Base-by-base conservation (phyloP, 1,140 invertebrate species). In the Saccostrea cuccullata region DNA sequence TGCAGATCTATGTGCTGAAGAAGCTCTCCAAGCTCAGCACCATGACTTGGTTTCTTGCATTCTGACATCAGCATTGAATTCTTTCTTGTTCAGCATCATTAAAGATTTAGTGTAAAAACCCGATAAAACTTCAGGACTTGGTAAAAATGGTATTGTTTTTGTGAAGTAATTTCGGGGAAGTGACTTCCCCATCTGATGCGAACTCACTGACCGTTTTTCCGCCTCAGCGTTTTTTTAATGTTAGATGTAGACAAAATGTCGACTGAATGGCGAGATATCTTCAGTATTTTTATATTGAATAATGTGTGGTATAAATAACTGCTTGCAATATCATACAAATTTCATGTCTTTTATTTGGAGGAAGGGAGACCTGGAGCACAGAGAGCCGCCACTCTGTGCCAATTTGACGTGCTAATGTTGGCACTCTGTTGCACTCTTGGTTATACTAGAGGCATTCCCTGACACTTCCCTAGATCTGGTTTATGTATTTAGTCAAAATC, bases 11-110 rank as follows among this genome's bases (percentile, higher is more conserved):
- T 23, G 12, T 77, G 70, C 26, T 30, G 26, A 77, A 30, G 70
- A 77, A 30, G 26, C 26, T 77, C 70, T 77, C 70, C 26, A 77
- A 30, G 12, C 23, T 26, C 70, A 77, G 26, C 70, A 77, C 70
- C 70, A 77, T 77, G 70, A 77, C 70, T 77, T 77, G 70, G 11
- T 64, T 64, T 64, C 58, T 64, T 64, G 58, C n/a, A 64, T 20
- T 64, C 58, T 64, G 58, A 64, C 58, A 64, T 64, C 58, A 64
- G 58, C 58, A 64, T 77, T 77, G 70, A 77, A 77, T 77, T 77
- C 70, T 77, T 77, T 77, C 70, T 77, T 77, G 70, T 77, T 77
- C 70, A 77, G 70, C 70, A 77, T 77, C 70, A 77, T 77, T 77
- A 77, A 77, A 77, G 70, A 77, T 77, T 77, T 36, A 77, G 70